Base-by-base conservation (phyloP, 2,888 invertebrate genomes). In the Phyllotreta cruciferae region DNA sequence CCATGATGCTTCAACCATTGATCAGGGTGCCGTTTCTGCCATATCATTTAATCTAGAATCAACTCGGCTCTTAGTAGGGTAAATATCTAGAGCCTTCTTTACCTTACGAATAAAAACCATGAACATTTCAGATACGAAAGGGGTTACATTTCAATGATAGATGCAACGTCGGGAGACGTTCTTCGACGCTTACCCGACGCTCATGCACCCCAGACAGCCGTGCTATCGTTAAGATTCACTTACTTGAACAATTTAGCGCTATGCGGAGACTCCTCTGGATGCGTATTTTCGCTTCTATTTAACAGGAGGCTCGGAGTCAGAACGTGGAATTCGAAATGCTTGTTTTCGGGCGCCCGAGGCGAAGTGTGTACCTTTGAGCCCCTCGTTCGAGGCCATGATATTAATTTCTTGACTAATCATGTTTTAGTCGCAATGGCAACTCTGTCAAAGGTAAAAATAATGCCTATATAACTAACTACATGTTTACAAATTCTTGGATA, bases 291-390 rank as follows among this genome's bases (percentile, higher is more conserved):
- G 70, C 83, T 98, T 39, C 92, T 90, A 74, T 96, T 97, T 77
- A 93, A 92, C 44, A 85, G 96, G 62, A 89, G 93, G 8, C 85
- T 97, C 71, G 96, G 96, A 9, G 91, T 95, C 39, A 85, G 96
- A 45, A 91, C 92, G 0, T 94, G 93, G 79, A 91, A 94, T 66
- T 92, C 95, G 0, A 91, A 94, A 56, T 98, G 98, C 79, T 83
- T 99, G 10, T 99, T 99, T 81, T 97, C 98, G 38, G 98, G 98
- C 37, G 96, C 96, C 58, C 88, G 96, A 60, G 99, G 99, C 0
- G 99, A 99, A 85, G 95, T 94, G 49, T 90, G 90, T 75, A 85
- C 86, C 8, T 83, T 92, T 65, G 90, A 90, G 75, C 91, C 91
- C 0, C 80, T 92, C 9, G 71, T 80, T 9, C 77, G 80, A 52